These are phyloP conservation scores for Zeus faber DNA, from an alignment of 2,113 vertebrate species.

Conservation along the genomic window DNA sequence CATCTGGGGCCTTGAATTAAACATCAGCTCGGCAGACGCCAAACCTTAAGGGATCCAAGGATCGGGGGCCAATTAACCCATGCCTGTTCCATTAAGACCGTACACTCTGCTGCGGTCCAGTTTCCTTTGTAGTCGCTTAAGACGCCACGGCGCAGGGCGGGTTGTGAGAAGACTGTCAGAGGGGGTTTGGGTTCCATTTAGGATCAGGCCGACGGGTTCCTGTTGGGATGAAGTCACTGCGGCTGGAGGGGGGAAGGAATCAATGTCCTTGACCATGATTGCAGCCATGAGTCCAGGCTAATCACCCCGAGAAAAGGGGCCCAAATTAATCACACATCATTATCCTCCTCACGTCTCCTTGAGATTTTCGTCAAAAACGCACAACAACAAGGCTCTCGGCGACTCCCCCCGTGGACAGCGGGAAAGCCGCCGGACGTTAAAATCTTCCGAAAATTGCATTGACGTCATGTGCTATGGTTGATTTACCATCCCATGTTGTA, in stretches of 20 bases:
- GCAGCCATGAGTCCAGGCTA: too few relatives aligned
- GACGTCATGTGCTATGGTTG: too few relatives aligned
- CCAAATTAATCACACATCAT: too few relatives aligned
- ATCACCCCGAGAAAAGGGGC: too few relatives aligned
- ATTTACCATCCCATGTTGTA: too few relatives aligned
- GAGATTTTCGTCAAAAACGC: too few relatives aligned
- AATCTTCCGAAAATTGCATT: too few relatives aligned
- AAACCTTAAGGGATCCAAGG: slow-evolving; percentile 34
- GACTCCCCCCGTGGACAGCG: too few relatives aligned
- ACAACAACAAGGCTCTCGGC: too few relatives aligned
- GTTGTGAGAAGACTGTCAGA: slow-evolving; percentile 25
- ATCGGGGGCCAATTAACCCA: slow-evolving; percentile 61
- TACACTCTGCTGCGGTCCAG: slow-evolving; percentile 16
- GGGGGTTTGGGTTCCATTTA: slow-evolving; percentile 28
- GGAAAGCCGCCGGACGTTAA: too few relatives aligned
- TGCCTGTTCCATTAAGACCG: slow-evolving; percentile 37
- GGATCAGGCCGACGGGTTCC: slow-evolving; percentile 10
- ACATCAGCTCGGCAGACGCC: slow-evolving; percentile 57
- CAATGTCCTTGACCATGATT: slow-evolving; percentile 10
- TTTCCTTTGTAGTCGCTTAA: slow-evolving; percentile 43
- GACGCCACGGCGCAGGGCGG: slow-evolving; percentile 25
- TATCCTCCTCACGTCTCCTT: too few relatives aligned
- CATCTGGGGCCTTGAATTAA: slow-evolving; percentile 67
- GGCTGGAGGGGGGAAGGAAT: slow-evolving; percentile 3
- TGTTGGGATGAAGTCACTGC: slow-evolving; percentile 22